Evolutionary conservation across 2,888 invertebrate genomes (phyloP).

Genomic region (Ischnura elegans): DNA sequence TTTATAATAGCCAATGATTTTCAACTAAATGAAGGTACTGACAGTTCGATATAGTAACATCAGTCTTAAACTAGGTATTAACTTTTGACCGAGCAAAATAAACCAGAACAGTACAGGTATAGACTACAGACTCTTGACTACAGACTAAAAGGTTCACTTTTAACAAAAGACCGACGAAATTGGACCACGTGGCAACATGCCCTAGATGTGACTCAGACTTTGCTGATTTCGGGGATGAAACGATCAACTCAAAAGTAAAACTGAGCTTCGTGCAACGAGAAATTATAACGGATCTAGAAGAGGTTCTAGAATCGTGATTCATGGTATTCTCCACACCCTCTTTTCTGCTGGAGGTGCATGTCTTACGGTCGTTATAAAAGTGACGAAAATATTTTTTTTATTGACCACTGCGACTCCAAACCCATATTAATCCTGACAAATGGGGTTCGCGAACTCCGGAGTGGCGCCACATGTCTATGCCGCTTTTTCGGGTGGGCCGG

Average conservation of each 20-base stretch:
- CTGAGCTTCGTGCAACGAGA: background rate
- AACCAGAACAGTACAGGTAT: no score
- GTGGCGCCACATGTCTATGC: background rate
- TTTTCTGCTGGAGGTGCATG: background rate
- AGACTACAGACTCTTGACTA: no score
- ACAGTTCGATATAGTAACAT: no score
- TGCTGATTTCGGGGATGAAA: background rate
- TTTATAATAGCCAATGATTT: no score
- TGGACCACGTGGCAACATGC: no score
- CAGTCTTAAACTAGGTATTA: no score
- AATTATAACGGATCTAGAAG: background rate
- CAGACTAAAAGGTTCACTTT: no score
- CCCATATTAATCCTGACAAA: constrained; percentile 20
- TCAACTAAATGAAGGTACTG: no score
- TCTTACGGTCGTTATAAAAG: background rate
- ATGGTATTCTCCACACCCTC: background rate
- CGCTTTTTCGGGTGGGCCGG: background rate
- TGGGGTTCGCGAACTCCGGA: background rate
- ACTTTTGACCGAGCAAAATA: no score
- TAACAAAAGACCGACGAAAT: no score
- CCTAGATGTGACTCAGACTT: no score
- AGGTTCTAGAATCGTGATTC: background rate
- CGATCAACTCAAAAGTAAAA: background rate
- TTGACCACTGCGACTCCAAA: background rate
- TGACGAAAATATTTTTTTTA: background rate